A percentile compares a stretch with the other conserved stretches of the same genome.
These are phyloP conservation scores for Bradypus variegatus DNA, from an alignment of 2,797 vertebrate genomes.

Conservation along the genomic window DNA sequence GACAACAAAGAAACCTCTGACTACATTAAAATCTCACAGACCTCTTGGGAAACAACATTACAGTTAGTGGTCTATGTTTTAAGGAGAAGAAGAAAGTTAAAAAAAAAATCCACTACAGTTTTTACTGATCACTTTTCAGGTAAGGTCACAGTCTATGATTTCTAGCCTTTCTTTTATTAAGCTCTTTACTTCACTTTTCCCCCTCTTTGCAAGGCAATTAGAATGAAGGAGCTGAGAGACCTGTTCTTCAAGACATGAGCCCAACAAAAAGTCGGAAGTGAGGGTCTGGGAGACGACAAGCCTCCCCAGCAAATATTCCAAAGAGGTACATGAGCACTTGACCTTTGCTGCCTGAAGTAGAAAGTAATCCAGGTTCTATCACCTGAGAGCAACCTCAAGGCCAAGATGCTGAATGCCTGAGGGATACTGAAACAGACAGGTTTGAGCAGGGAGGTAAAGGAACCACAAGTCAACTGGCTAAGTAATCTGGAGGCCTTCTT, in stretches of 20 bases:
- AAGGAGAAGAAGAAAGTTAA: slow-evolving; percentile 34
- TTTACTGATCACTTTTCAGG: neutral
- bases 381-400: neutral
- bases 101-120: neutral
- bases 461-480: neutral
- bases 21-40: slow-evolving; percentile 47
- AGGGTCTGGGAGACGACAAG: neutral
- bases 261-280: neutral
- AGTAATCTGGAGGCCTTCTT: neutral
- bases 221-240: neutral
- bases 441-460: neutral
- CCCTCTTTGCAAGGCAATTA: neutral
- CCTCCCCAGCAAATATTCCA: neutral
- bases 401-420: neutral
- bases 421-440: neutral
- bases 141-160: neutral
- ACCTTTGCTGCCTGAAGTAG: neutral
- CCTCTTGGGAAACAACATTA: neutral
- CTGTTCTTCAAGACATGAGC: neutral
- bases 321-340: neutral
- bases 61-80: slow-evolving; percentile 31
- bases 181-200: neutral
- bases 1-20: slow-evolving; percentile 52
- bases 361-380: neutral
- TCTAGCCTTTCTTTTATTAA: neutral